Evolutionary conservation across 53 echinoderm and acorn worm genomes (phyloP), one percentile per base, ranked within the genome.

Genomic region (Arbacia lixula): DNA sequence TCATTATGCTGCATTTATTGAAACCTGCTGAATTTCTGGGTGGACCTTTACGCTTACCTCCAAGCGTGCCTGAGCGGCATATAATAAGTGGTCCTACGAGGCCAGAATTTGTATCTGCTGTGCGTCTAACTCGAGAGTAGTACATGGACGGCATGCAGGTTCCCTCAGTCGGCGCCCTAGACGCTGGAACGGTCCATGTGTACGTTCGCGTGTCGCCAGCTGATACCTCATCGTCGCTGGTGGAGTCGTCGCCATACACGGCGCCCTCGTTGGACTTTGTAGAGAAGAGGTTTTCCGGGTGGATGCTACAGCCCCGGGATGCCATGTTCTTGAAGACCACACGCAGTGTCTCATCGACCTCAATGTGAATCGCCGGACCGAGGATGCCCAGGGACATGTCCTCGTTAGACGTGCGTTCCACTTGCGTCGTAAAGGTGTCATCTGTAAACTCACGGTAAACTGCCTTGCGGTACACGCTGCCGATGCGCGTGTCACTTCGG

Each of bases 391-490:
- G 85, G 38, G 91, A 88, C 41, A 46, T 27, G 24, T 95, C 91
- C 36, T 62, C 62, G 21, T 66, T 30, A 1, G 62, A 32, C 2
- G 76, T 84, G 31, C 72, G 61, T 12, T 33, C 53, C 64, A 71
- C 62, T 17, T 20, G 66, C 14, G 14, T 58, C 2, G 90, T 65
- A 39, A 97, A 97, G 0, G 65, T 66, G 6, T 66, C 86, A 32
- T 94, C 92, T 5, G 66, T 83, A 54, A 49, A 97, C 79, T 94
- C 80, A 40, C 92, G 37, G 56, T 58, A 97, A 31, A 94, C 43
- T 19, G 90, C 94, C 64, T 97, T 97, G 68, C 88, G 92, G 90
- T 97, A 97, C 3, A 50, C 54, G 26, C 87, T 87, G 6, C 98
- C 98, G 3, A 97, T 85, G 29, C 71, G 60, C 3, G 86, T 78